A percentile compares a stretch with the other conserved stretches of the same genome.
phyloP scores from a whole-genome alignment of 2,888 invertebrate genomes.

The Odontocolon sp. region DNA sequence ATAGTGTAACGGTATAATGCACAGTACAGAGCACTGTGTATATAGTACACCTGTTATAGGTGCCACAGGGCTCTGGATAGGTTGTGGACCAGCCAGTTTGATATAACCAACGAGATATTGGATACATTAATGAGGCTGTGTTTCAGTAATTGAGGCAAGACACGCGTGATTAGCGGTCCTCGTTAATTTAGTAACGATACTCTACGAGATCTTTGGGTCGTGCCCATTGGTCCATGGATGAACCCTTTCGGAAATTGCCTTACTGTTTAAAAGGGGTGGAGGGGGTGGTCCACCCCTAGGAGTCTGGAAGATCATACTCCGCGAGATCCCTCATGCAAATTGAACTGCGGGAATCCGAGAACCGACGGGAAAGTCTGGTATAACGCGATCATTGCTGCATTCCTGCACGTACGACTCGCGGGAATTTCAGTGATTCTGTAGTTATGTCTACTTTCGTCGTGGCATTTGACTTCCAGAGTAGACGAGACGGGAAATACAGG shows the following conservation, averaged over 20 bases:
- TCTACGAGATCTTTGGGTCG: conserved; percentile 28
- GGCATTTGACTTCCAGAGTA: conserved; percentile 2
- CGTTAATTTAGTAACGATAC: conserved; percentile 35
- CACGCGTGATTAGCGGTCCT: conserved; percentile 45
- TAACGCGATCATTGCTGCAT: conserved; percentile 14
- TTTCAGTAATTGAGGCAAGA: conserved; percentile 56
- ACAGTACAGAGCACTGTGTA: neutral
- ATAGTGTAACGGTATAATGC: neutral
- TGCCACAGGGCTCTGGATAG: conserved; percentile 14
- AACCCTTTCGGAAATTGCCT: neutral
- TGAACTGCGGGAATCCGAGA: conserved; percentile 2
- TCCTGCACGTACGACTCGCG: conserved; percentile 25
- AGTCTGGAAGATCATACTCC: conserved; percentile 30
- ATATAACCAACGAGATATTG: conserved; percentile 53
- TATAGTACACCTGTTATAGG: neutral
- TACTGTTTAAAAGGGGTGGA: too few relatives aligned
- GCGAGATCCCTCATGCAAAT: conserved; percentile 36
- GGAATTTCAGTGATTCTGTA: conserved; percentile 23
- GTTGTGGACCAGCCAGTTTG: conserved; percentile 9
- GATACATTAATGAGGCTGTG: conserved; percentile 53
- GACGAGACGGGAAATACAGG: neutral
- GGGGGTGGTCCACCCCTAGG: too few relatives aligned
- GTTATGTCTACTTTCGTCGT: neutral
- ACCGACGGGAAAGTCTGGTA: conserved; percentile 8
- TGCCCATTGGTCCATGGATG: too few relatives aligned